Conservation (phyloP, 2,797 vertebrate genomes). For the Agapornis canus region DNA sequence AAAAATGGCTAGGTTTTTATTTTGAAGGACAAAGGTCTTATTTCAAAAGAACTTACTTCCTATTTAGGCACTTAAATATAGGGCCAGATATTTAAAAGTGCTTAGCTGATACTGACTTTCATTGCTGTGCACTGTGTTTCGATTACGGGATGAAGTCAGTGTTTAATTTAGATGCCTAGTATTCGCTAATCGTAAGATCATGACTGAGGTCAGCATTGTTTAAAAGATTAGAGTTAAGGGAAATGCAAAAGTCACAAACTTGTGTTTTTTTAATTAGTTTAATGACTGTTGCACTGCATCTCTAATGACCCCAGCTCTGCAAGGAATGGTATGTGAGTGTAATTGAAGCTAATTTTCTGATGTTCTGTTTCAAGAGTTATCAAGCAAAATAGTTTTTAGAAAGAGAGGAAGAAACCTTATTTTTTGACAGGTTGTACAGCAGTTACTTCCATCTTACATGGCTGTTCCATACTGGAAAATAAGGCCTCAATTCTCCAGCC, state of each 20-base stretch:
- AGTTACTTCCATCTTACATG: background rate
- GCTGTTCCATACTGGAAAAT: background rate
- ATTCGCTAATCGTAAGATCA: background rate
- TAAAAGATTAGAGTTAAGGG: background rate
- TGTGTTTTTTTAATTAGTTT: background rate
- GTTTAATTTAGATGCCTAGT: background rate
- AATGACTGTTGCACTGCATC: background rate
- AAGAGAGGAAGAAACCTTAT: background rate
- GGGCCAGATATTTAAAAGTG: background rate
- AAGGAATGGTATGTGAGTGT: background rate
- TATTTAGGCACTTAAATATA: background rate
- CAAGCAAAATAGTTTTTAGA: background rate
- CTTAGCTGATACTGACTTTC: background rate
- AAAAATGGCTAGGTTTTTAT: background rate
- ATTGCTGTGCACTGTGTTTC: background rate
- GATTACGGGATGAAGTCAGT: background rate
- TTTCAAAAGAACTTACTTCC: background rate
- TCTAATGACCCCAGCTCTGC: background rate
- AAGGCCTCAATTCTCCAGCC: background rate
- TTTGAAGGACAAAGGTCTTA: background rate
- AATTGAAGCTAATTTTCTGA: background rate
- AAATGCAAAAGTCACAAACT: background rate
- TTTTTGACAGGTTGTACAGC: background rate
- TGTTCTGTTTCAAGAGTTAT: background rate
- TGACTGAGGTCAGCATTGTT: background rate